phyloP scores from a whole-genome alignment of 2,797 vertebrate genomes.

The Micropoecilia bifurca region DNA sequence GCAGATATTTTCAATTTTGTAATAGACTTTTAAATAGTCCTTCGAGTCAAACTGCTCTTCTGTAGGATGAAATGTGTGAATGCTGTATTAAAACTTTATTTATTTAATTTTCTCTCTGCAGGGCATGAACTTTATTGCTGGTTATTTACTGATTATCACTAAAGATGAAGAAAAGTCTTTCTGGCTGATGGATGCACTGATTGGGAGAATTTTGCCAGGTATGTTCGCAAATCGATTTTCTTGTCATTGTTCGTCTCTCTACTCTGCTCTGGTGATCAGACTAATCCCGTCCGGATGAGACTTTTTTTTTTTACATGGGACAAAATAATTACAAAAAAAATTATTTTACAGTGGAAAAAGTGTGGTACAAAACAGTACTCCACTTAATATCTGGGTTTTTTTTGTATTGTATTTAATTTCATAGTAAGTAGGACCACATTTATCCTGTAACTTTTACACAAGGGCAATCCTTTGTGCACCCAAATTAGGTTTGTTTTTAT shows the following conservation, averaged over 20 bases:
- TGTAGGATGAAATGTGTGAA: conserved; percentile 16
- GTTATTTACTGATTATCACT: conserved; percentile 92
- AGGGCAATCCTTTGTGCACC: not conserved
- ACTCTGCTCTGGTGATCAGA: conserved; percentile 32
- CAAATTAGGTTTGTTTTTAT: not conserved
- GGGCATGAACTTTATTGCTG: conserved; percentile 98
- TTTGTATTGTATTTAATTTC: not conserved
- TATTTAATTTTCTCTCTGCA: conserved; percentile 66
- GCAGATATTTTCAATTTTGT: not conserved
- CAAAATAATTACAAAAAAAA: not conserved
- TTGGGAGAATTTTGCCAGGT: conserved; percentile 76
- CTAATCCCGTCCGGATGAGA: conserved; percentile 42
- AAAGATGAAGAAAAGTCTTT: conserved; percentile 96
- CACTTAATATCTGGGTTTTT: no score
- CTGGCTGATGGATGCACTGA: conserved; percentile 93
- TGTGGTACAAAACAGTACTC: not conserved
- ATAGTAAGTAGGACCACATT: not conserved
- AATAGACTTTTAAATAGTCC: not conserved
- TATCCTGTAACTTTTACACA: not conserved
- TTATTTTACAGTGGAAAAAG: not conserved
- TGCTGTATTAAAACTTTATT: not conserved
- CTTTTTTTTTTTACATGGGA: not conserved
- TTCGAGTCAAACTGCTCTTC: not conserved
- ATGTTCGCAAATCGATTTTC: not conserved
- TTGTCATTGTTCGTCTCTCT: conserved; percentile 23